Evolutionary conservation across 2,113 vertebrate genomes (phyloP).

Genomic region (Callionymus lyra): DNA sequence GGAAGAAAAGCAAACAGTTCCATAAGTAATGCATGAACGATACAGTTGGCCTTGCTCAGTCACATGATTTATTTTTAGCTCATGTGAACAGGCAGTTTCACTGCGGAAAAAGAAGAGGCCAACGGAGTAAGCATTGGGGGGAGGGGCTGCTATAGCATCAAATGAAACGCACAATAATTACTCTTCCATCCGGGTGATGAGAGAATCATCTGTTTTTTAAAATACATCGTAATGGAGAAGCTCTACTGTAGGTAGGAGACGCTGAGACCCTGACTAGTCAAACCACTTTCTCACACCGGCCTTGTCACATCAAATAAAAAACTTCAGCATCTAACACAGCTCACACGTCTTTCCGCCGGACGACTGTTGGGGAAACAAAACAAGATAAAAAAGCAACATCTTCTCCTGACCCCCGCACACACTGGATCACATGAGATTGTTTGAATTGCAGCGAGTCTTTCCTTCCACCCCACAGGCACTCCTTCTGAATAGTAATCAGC

Average conservation of each 20-base stretch:
- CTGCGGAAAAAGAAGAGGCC: slow-evolving; percentile 23
- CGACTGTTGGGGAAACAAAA: neutral
- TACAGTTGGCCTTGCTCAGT: slow-evolving; percentile 49
- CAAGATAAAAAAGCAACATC: slow-evolving; percentile 20
- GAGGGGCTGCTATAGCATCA: slow-evolving; percentile 34
- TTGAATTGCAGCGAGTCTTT: slow-evolving; percentile 29
- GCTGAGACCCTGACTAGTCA: slow-evolving; percentile 9
- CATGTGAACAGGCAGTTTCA: slow-evolving; percentile 55
- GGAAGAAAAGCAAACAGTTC: slow-evolving; percentile 51
- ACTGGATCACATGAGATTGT: slow-evolving; percentile 25
- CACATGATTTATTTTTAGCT: slow-evolving; percentile 66
- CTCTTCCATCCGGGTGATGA: slow-evolving; percentile 52
- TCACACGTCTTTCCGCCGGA: neutral
- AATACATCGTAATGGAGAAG: slow-evolving; percentile 10
- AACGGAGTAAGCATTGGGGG: slow-evolving; percentile 28
- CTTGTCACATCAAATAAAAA: slow-evolving; percentile 15
- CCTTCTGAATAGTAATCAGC: slow-evolving; percentile 52
- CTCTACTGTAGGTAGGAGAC: slow-evolving; percentile 10
- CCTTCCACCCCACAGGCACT: slow-evolving; percentile 34
- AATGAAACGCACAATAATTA: slow-evolving; percentile 42
- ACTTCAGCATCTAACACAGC: neutral
- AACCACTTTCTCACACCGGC: slow-evolving; percentile 24
- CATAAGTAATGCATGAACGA: slow-evolving; percentile 67
- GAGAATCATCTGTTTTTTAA: slow-evolving; percentile 32
- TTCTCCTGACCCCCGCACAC: slow-evolving; percentile 9